Percentiles rank a stretch among this genome's conserved stretches.
Conservation (phyloP, 2,113 vertebrate species). For the Nibea coibor region DNA sequence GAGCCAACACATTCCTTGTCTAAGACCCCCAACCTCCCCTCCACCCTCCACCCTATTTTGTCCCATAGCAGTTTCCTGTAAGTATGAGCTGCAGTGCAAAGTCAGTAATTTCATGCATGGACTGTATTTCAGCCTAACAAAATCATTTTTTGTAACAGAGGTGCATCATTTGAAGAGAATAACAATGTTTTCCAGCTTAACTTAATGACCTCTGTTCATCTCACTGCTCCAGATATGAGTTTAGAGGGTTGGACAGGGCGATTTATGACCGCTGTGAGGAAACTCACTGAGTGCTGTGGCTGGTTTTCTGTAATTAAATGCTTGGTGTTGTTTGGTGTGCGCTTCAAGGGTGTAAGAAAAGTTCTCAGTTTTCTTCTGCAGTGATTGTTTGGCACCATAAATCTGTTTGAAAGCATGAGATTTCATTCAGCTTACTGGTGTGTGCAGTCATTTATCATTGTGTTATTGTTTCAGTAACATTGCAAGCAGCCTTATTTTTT, state of each 20-base stretch:
- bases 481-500: neutral
- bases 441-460: neutral
- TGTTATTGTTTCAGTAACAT: neutral
- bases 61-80: slow-evolving; percentile 73
- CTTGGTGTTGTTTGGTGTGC: neutral
- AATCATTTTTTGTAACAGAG: neutral
- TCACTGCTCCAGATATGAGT: slow-evolving; percentile 3
- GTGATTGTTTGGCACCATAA: slow-evolving; percentile 3
- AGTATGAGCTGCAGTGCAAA: slow-evolving; percentile 71
- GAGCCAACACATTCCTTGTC: slow-evolving; percentile 76
- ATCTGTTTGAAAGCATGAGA: slow-evolving; percentile 8
- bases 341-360: neutral
- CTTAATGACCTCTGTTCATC: neutral
- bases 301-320: slow-evolving; percentile 6
- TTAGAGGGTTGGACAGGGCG: neutral
- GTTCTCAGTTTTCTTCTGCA: slow-evolving; percentile 2
- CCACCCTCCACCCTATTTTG: slow-evolving; percentile 55
- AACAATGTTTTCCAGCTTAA: neutral
- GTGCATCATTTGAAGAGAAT: neutral
- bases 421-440: neutral
- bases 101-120: slow-evolving; percentile 71
- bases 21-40: slow-evolving; percentile 42
- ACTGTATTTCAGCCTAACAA: slow-evolving; percentile 11
- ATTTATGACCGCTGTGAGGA: neutral
- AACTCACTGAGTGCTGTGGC: slow-evolving; percentile 10